Percentiles rank a stretch among this genome's conserved stretches.
Evolutionary conservation across 2,888 invertebrate genomes (phyloP).

Genomic region (Cheilosia grossa): DNA sequence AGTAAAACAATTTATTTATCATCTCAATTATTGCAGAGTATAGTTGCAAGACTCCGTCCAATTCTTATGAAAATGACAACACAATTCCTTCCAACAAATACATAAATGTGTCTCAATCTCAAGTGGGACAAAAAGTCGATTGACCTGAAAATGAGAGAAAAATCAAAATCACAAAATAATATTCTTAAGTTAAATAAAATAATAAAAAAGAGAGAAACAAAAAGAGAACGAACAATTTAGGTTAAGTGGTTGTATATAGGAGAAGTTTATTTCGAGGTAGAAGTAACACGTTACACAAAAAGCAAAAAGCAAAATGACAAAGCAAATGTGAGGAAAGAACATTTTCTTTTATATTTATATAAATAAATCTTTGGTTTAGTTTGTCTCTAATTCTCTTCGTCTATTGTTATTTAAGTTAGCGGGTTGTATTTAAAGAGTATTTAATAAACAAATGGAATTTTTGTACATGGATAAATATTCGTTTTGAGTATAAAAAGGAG

Average conservation of each 20-base stretch:
- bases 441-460: constrained; percentile 48
- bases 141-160: constrained; percentile 25
- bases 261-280: constrained; percentile 41
- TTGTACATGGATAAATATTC: constrained; percentile 53
- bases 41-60: constrained; percentile 55
- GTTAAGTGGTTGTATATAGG: constrained; percentile 71
- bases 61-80: constrained; percentile 21
- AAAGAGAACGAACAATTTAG: constrained; percentile 39
- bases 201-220: constrained; percentile 19
- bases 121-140: constrained; percentile 3
- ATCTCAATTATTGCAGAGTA: constrained; percentile 49
- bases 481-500: constrained; percentile 30
- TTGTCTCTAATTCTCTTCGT: constrained; percentile 17
- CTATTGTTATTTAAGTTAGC: constrained; percentile 32
- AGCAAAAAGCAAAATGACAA: constrained; percentile 18
- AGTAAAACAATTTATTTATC: not conserved
- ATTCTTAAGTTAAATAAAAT: constrained; percentile 44
- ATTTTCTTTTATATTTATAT: constrained; percentile 60
- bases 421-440: constrained; percentile 65
- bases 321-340: constrained; percentile 40
- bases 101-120: not conserved
- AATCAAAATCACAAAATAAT: constrained; percentile 21
- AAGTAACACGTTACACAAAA: constrained; percentile 9
- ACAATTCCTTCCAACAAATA: constrained; percentile 50
- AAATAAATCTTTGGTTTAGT: constrained; percentile 54